Evolutionary conservation across 2,113 vertebrate genomes (phyloP).

Genomic region (Daphoenositta chrysoptera): DNA sequence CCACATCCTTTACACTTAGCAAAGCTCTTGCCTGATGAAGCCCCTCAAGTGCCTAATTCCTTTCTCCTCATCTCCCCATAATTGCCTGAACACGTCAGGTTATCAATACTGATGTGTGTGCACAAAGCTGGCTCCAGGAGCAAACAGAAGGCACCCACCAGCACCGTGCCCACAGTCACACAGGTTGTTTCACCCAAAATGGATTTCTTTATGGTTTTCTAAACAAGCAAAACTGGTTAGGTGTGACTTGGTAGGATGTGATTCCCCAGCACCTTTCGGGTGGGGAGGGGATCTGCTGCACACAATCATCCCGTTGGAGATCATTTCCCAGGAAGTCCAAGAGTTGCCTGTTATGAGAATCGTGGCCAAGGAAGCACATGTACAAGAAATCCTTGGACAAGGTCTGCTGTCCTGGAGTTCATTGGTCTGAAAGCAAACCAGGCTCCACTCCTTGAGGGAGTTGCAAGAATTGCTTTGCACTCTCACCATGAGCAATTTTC

Average conservation of each 20-base stretch:
- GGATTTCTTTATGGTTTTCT: not conserved
- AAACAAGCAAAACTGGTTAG: not conserved
- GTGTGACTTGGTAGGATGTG: not conserved
- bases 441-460: not conserved
- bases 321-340: not conserved
- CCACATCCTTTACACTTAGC: not conserved
- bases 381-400: not conserved
- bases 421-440: not conserved
- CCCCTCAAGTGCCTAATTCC: not conserved
- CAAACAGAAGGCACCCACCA: not conserved
- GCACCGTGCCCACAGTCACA: not conserved
- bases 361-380: rapidly evolving
- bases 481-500: not conserved
- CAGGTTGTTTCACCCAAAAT: not conserved
- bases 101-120: not conserved
- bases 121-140: not conserved
- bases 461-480: not conserved
- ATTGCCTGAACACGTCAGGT: not conserved
- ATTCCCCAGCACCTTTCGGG: not conserved
- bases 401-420: not conserved
- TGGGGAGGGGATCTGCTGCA: not conserved
- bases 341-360: not conserved
- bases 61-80: not conserved
- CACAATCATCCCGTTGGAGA: not conserved
- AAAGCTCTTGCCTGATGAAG: not conserved